Percentiles rank a stretch among this genome's conserved stretches.
Evolutionary conservation across 1,140 invertebrate species (phyloP).

Genomic region (Sitobion miscanthi): DNA sequence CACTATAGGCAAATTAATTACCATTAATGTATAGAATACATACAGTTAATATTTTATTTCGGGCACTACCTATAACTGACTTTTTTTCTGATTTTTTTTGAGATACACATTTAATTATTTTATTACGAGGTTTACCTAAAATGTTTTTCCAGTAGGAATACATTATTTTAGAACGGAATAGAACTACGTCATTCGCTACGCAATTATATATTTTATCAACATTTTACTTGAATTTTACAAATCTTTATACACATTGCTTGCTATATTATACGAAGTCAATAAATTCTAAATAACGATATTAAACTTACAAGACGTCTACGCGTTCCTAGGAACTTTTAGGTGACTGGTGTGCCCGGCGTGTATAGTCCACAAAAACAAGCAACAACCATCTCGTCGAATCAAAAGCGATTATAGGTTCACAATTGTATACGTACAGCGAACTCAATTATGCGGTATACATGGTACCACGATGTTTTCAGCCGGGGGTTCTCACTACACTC

Average conservation of each 20-base stretch:
- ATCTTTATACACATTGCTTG: no score
- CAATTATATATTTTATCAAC: neutral
- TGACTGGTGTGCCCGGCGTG: neutral
- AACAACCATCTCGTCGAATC: neutral
- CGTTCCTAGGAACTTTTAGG: neutral
- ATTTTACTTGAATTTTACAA: neutral
- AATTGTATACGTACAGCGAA: neutral
- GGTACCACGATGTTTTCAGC: no score
- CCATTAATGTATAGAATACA: neutral
- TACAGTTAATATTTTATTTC: neutral
- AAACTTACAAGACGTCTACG: neutral
- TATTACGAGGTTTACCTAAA: neutral
- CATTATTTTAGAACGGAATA: no score
- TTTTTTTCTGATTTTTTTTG: neutral
- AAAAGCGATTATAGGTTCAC: no score
- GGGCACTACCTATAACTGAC: neutral
- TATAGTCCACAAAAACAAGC: neutral
- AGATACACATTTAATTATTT: neutral
- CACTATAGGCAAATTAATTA: slow-evolving; percentile 1
- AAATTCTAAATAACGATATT: neutral
- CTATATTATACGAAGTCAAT: neutral
- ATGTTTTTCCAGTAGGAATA: neutral
- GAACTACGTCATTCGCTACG: neutral
- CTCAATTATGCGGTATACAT: no score
- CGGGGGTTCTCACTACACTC: no score